Evolutionary conservation across 2,888 invertebrate genomes (phyloP), one percentile per base, ranked within the genome.

Genomic region (Cybosia mesomella): DNA sequence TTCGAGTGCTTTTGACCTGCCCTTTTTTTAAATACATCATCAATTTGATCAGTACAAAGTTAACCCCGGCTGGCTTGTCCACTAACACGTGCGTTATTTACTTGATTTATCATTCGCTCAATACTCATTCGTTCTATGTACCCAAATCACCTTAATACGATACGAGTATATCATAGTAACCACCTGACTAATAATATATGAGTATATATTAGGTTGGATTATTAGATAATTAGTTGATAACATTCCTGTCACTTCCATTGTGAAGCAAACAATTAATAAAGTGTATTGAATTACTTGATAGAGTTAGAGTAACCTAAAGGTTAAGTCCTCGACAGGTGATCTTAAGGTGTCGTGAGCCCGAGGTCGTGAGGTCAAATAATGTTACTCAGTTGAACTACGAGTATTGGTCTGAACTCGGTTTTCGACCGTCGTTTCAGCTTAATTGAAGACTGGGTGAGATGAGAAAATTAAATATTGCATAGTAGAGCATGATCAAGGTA

Each of bases 281-380:
- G n/a, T 28, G 28, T 28, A 28, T 28, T 10, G 39, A 3, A 15
- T 9, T 18, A n/a, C n/a, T 18, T 9, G n/a, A 36, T 13, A 36
- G 36, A 49, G 49, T 9, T 18, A 8, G 9, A 49, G n/a, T 49
- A n/a, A n/a, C n/a, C 9, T n/a, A 9, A 5, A 49, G n/a, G 49
- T 49, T n/a, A 49, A 49, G 8, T n/a, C 49, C 1, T 9, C 18
- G 18, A 18, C 49, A 49, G 49, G n/a, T 18, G 9, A 49, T 49
- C 49, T 49, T 49, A 49, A 49, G n/a, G n/a, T 49, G 9, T 43
- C 18, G 7, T 9, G 43, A n/a, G 49, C 49, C n/a, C n/a, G 9
- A 49, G 49, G 49, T 49, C 49, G 49, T n/a, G 49, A 49, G n/a
- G 49, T 49, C 49, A 49, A 49, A 49, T 49, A 49, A n/a, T 49